Evolutionary conservation across 2,888 invertebrate genomes (phyloP).

Genomic region (Blastobasis adustella): DNA sequence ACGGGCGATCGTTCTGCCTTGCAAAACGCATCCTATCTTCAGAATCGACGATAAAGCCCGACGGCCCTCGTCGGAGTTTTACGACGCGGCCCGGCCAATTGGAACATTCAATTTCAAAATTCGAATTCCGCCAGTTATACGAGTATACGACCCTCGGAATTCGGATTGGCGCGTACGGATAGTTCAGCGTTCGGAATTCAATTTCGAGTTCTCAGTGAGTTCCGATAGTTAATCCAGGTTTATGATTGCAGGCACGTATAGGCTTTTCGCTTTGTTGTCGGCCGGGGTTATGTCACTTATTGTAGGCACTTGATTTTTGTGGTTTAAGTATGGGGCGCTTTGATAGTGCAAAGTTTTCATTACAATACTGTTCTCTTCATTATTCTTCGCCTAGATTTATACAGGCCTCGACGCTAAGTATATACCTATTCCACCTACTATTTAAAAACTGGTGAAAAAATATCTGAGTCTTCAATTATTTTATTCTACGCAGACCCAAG

Average conservation of each 20-base stretch:
- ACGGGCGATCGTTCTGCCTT: too few relatives aligned
- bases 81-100: slow-evolving; percentile 18
- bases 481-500: too few relatives aligned
- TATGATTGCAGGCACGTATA: slow-evolving; percentile 22
- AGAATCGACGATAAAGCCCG: slow-evolving; percentile 16
- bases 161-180: slow-evolving; percentile 3
- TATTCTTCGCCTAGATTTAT: too few relatives aligned
- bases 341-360: too few relatives aligned
- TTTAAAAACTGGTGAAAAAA: too few relatives aligned
- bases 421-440: too few relatives aligned
- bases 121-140: slow-evolving; percentile 17
- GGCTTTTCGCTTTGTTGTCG: slow-evolving; percentile 20
- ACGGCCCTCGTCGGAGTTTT: slow-evolving; percentile 24
- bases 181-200: slow-evolving; percentile 27
- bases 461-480: too few relatives aligned
- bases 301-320: background rate
- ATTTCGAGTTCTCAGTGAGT: slow-evolving; percentile 10
- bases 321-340: too few relatives aligned
- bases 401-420: too few relatives aligned
- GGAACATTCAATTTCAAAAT: slow-evolving; percentile 26
- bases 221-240: slow-evolving; percentile 22
- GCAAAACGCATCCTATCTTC: too few relatives aligned
- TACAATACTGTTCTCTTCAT: too few relatives aligned
- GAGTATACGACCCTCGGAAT: background rate
- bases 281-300: too few relatives aligned